Evolutionary conservation across 2,797 vertebrate species (phyloP), one percentile per base, ranked within the genome.

Genomic region (Trachurus trachurus): DNA sequence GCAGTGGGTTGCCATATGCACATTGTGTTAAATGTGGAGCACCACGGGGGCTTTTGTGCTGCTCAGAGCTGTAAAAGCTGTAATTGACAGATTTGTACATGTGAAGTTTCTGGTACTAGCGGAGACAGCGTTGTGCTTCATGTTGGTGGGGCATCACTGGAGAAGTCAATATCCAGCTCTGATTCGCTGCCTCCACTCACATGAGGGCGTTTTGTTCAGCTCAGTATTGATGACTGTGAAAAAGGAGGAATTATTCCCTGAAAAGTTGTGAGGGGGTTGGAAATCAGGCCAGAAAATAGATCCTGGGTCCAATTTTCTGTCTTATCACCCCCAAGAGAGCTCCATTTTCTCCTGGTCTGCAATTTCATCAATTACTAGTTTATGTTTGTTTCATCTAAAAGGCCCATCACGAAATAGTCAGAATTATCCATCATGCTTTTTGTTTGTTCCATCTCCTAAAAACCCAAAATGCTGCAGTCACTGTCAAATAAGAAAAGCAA

Each of bases 161-260:
- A 58, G 22, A 5, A 21, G 64, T 78, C 59, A 34, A 39, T 81
- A 77, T 60, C 16, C 21, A 19, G 47, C 49, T 56, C 13, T 8
- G 56, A 74, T 37, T 65, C 53, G 42, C 64, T 6, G 34, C 26
- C 71, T 57, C 42, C 26, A 39, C 74, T 76, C 50, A 39, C 42
- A 58, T 71, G 54, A 44, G 54, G 40, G 49, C 29, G 34, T 78
- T 84, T 76, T 54, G 54, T 59, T 68, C 50, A 21, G 26, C 63
- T 71, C 44, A 45, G 15, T 82, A 84, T 56, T 75, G 75, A 84
- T 73, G 59, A 67, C 63, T 64, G 58, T 19, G 60, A 6, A 62
- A 74, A 62, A 39, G 66, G 72, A 45, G 56, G 68, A 77, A 70
- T 69, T 45, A 52, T 40, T 71, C 64, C 19, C 34, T 2, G 57